Base-by-base conservation (phyloP, 2,888 invertebrate species). In the Anaspis maculata region DNA sequence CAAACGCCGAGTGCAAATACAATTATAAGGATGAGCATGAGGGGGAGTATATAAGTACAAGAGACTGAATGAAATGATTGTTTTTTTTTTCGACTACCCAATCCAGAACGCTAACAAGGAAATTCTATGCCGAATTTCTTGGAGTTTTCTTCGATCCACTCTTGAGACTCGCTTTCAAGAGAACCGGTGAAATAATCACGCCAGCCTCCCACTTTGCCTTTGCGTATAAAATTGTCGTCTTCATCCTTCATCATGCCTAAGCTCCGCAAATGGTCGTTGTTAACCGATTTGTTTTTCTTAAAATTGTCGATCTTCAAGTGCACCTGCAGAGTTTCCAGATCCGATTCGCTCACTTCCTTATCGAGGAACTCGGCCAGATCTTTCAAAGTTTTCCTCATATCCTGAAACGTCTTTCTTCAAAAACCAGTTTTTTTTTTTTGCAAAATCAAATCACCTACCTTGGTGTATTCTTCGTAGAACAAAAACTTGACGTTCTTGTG, bases 301-400 rank as follows among this genome's bases (percentile, higher is more conserved):
- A 94, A 91, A 57, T 76, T 83, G 5, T 79, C 71, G 41, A 92
- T 86, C 51, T 77, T 73, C 37, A 90, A 74, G 56, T 90, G 84
- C 4, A 78, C 64, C 3, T 72, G 70, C 3, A 91, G 66, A 9
- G 6, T 4, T 4, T 24, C 24, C 24, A 24, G 11, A 4, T 24
- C 24, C 12, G 6, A 4, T 5, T 11, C 11, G 4, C 6, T 7
- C 12, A 24, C 4, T 10, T 24, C 5, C 10, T 24, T 24, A 10
- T 11, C 11, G 7, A 24, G 24, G 10, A 9, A 10, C 4, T 24
- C 12, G 9, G 7, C 24, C 7, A 24, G 5, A 4, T 10, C 10
- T 10, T 9, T 10, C 12, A 24, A 10, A 9, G 24, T 24, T 10
- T 24, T 5, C 19, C 24, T 24, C 24, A 11, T 24, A 10, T 24